phyloP scores from a whole-genome alignment of 2,888 invertebrate species.

The Leuctra nigra region DNA sequence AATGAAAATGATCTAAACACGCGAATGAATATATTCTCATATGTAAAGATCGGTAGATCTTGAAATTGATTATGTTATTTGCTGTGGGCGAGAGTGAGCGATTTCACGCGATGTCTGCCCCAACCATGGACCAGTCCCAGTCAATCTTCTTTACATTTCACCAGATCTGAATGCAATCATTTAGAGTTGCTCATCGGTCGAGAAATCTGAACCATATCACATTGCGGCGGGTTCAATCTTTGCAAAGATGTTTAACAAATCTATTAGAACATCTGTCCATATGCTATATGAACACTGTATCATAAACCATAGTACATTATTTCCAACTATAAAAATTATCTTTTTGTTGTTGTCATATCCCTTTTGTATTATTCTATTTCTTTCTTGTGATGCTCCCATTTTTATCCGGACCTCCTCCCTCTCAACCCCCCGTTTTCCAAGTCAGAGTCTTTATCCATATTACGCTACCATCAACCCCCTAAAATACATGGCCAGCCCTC shows the following conservation, averaged over 20 bases:
- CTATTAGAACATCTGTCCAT: not conserved
- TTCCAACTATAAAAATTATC: not conserved
- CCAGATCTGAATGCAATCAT: not conserved
- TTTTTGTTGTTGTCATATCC: not conserved
- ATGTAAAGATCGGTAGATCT: no score
- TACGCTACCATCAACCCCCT: constrained; percentile 14
- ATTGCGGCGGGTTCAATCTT: no score
- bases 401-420: constrained; percentile 13
- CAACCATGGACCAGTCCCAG: not conserved
- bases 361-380: not conserved
- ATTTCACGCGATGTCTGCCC: not conserved
- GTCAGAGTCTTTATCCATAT: constrained; percentile 20
- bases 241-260: not conserved
- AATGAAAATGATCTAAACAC: no score
- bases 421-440: constrained; percentile 12
- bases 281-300: not conserved
- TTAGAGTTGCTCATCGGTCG: no score
- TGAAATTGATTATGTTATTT: constrained; percentile 7
- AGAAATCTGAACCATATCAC: no score
- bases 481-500: constrained; percentile 10
- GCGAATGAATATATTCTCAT: no score
- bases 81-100: not conserved
- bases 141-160: not conserved
- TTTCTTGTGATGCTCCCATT: constrained; percentile 12
- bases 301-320: not conserved